Conservation (phyloP, 2,113 vertebrate species). For the Misgurnus anguillicaudatus region DNA sequence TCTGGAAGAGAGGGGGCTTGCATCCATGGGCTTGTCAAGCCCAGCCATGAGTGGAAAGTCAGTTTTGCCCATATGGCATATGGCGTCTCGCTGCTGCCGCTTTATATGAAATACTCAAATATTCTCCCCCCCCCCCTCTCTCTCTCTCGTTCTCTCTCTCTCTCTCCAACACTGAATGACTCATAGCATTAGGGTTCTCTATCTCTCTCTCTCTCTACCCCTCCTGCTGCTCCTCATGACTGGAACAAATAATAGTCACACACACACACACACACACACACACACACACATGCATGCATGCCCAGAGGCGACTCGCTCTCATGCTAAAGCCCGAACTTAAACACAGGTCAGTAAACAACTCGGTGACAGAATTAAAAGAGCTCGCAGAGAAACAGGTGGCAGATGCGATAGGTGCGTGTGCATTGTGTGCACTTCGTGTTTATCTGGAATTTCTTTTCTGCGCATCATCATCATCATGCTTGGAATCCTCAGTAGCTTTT, state of each 20-base stretch:
- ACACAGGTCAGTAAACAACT: constrained; percentile 75
- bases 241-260: constrained; percentile 76
- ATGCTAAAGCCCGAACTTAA: constrained; percentile 61
- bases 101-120: constrained; percentile 99
- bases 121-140: constrained; percentile 75
- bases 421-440: constrained; percentile 16
- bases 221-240: constrained; percentile 59
- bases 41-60: constrained; percentile 86
- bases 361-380: constrained; percentile 65
- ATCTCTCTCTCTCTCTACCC: constrained; percentile 58
- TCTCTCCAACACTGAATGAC: constrained; percentile 92
- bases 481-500: constrained; percentile 34
- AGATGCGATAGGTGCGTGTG: constrained; percentile 9
- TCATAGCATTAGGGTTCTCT: constrained; percentile 99
- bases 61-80: constrained; percentile 93
- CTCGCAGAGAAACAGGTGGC: constrained; percentile 44
- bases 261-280: constrained; percentile 69
- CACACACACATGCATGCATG: constrained; percentile 79
- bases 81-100: constrained; percentile 87
- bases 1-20: constrained; percentile 32
- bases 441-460: constrained; percentile 24
- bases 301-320: constrained; percentile 35
- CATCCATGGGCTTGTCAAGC: constrained; percentile 89
- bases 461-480: constrained; percentile 21
- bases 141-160: constrained; percentile 58